These are phyloP conservation scores for Dorcus parallelipipedus DNA, from an alignment of 2,888 invertebrate genomes.

Conservation along the genomic window DNA sequence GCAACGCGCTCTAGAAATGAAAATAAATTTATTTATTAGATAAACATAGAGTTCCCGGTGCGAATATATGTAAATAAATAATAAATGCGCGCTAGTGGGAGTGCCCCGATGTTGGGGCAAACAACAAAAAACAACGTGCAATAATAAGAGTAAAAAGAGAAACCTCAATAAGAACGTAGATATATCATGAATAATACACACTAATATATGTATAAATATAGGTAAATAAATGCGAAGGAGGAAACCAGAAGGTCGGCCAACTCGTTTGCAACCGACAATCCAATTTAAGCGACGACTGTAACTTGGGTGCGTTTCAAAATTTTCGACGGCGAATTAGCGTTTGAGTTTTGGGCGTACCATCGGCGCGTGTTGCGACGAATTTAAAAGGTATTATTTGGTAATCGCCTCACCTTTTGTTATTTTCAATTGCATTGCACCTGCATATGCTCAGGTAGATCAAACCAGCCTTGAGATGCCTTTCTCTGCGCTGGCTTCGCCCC, in stretches of 20 bases:
- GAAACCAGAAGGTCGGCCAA: neutral
- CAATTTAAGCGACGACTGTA: neutral
- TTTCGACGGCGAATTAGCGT: neutral
- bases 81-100: conserved; percentile 12
- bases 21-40: conserved; percentile 10
- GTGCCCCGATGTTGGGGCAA: conserved; percentile 12
- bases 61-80: conserved; percentile 10
- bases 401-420: conserved; percentile 18
- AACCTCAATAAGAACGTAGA: conserved; percentile 14
- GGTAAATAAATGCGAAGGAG: conserved; percentile 5
- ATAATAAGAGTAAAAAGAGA: conserved; percentile 12
- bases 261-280: neutral
- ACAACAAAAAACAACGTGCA: conserved; percentile 10
- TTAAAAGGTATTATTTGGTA: neutral
- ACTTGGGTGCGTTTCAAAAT: neutral
- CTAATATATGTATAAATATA: conserved; percentile 9
- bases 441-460: conserved; percentile 34
- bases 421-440: conserved; percentile 30
- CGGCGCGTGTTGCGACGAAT: neutral
- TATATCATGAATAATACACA: conserved; percentile 12
- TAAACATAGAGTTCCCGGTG: conserved; percentile 16
- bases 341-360: neutral
- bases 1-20: neutral
- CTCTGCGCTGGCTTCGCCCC: conserved; percentile 21
- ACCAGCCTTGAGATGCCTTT: conserved; percentile 37